Evolutionary conservation across 2,888 invertebrate species (phyloP), one percentile per base, ranked within the genome.

Genomic region (Drosophila longiperda): DNA sequence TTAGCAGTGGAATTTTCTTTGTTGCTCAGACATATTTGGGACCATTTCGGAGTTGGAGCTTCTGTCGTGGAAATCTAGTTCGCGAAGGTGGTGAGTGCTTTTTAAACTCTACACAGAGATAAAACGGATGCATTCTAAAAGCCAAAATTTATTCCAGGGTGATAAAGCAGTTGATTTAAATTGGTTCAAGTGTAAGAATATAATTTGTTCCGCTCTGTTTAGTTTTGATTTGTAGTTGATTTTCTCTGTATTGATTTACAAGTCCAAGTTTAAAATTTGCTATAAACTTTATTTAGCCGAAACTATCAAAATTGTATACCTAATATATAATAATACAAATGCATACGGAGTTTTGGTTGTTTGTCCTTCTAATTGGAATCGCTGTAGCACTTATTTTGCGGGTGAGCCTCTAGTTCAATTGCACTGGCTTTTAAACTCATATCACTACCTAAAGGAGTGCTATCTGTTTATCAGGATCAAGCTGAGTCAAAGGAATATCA

Each of bases 341-440:
- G 86, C 72, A 68, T 72, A 71, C 65, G 64, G 83, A 83, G 53
- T 72, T 85, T 64, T 89, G 85, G 80, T 78, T 89, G 66, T 87
- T 80, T 62, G 77, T 72, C 71, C 57, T 87, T 60, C 67, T 89
- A 17, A 59, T 89, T 49, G 66, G 78, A 40, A 63, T 87, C 20
- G 75, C 83, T 38, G 49, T 65, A 11, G 65, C 80, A 15, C 64
- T 87, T 5, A 53, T 87, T 1, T 54, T 70, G 42, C 80, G 89
- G 87, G 87, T 87, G 75, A 76, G 87, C 68, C 42, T 23, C 7
- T 1, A 38, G 9, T 34, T 64, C 9, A n/a, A 12, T 57, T 29
- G 12, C 1, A n/a, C 20, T n/a, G 8, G 15, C 6, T 29, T 9
- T 17, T 23, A 38, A 12, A 23, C 2, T 20, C 20, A n/a, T 33